Conservation (phyloP, 2,888 invertebrate species). For the Bombylius discolor region DNA sequence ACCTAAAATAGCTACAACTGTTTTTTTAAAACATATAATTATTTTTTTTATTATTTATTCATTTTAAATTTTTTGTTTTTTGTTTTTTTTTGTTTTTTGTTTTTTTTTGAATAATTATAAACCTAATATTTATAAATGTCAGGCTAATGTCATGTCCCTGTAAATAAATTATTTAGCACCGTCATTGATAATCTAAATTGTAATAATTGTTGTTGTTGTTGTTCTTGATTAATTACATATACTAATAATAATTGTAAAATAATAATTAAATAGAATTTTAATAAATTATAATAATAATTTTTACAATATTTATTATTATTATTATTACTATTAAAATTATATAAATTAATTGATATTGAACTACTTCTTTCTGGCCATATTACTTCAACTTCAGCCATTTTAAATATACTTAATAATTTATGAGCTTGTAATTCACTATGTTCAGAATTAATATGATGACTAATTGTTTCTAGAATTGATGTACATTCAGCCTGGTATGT, state of each 20-base stretch:
- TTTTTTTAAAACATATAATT: too few relatives aligned
- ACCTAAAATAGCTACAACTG: too few relatives aligned
- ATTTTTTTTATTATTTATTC: too few relatives aligned
- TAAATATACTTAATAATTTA: conserved; percentile 76
- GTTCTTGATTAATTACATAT: too few relatives aligned
- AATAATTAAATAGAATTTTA: too few relatives aligned
- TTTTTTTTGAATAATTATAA: too few relatives aligned
- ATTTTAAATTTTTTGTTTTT: too few relatives aligned
- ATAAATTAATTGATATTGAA: neutral
- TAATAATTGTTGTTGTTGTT: too few relatives aligned
- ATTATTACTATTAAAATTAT: neutral
- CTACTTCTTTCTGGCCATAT: conserved; percentile 49
- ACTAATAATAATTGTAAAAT: too few relatives aligned
- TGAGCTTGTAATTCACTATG: conserved; percentile 77
- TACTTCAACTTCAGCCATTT: conserved; percentile 83
- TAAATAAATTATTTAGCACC: conserved; percentile 3
- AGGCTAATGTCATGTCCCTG: conserved; percentile 13
- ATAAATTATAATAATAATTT: too few relatives aligned
- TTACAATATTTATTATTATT: too few relatives aligned
- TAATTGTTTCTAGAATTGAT: conserved; percentile 64
- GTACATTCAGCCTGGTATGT: conserved; percentile 69
- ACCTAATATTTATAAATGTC: neutral
- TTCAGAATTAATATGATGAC: conserved; percentile 71
- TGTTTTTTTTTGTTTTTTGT: too few relatives aligned
- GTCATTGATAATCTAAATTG: neutral